Base-by-base conservation (phyloP, 2,113 vertebrate species). In the Brachyhypopomus gauderio region DNA sequence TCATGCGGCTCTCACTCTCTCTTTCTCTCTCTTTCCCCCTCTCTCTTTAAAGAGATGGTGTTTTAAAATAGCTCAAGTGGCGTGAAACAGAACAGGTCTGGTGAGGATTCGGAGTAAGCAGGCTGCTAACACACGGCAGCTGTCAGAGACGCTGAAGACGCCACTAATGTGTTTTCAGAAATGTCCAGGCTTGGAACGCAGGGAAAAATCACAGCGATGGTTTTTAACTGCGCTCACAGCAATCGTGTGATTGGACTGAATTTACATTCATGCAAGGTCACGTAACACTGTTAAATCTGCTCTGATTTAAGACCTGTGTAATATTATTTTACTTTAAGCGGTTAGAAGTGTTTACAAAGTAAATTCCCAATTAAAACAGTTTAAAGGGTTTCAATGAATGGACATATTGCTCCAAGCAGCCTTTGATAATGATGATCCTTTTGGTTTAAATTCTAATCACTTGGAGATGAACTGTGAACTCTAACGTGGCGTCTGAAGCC, bases 251-350 rank as follows among this genome's bases (percentile, higher is more conserved):
- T 52, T 14, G 12, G 9, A 52, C 9, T 12, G 45, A 52, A 58
- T 48, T 79, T 22, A 72, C 72, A 36, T 63, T 17, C 0, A 12
- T 52, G 62, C 41, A 23, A 63, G 58, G 48, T 72, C 69, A 48
- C 72, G 62, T 79, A 52, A 70, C 64, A 25, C 52, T 58, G 52
- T 72, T 41, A 60, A 34, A 17, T 79, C 25, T 72, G 34, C 20
- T 62, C 23, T 1, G 55, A 58, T 52, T 11, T 14, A 14, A 52
- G 41, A 5, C 41, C 41, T 41, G 41, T 41, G 7, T 8, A 52
- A 52, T 30, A 30, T 52, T 52, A 8, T 52, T 12, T 52, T 14
- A 52, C 45, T 14, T 52, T 14, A 52, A 14, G 11, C 9, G 45
- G 45, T 0, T 41, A 41, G 45, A 52, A 52, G 2, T 52, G 45